phyloP scores from a whole-genome alignment of 2,113 vertebrate species.

The Zapornia atra region DNA sequence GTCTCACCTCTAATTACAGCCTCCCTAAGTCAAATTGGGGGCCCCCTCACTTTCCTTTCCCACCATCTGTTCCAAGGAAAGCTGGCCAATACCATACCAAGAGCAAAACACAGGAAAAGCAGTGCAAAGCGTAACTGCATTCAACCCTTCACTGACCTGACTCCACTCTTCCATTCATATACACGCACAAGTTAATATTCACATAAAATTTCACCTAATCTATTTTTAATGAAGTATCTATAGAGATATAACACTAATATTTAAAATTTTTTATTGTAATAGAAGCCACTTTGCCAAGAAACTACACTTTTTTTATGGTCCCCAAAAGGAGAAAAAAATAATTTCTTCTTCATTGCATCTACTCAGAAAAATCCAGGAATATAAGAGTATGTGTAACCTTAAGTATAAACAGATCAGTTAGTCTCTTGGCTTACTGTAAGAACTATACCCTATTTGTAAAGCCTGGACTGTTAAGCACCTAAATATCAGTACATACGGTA shows the following conservation, averaged over 20 bases:
- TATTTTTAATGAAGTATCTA: neutral
- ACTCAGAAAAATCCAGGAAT: neutral
- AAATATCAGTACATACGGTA: neutral
- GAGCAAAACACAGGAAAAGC: neutral
- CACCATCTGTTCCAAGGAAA: neutral
- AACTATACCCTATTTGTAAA: neutral
- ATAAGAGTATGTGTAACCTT: neutral
- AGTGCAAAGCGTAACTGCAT: neutral
- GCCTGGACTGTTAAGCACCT: neutral
- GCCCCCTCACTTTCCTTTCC: neutral
- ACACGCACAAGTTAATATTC: neutral
- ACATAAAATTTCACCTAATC: neutral
- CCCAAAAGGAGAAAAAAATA: neutral
- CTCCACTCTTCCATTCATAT: neutral
- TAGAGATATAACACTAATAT: neutral
- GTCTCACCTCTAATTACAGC: neutral
- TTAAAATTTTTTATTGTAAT: neutral
- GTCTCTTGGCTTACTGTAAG: neutral
- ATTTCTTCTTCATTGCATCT: neutral
- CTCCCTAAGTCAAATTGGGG: neutral
- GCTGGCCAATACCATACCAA: neutral
- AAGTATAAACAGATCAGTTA: neutral
- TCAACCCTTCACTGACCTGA: neutral
- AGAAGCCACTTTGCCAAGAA: neutral
- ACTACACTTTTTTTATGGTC: rapidly evolving